phyloP scores from a whole-genome alignment of 92 coral and sea anemone genomes.

The Nematostella vectensis region DNA sequence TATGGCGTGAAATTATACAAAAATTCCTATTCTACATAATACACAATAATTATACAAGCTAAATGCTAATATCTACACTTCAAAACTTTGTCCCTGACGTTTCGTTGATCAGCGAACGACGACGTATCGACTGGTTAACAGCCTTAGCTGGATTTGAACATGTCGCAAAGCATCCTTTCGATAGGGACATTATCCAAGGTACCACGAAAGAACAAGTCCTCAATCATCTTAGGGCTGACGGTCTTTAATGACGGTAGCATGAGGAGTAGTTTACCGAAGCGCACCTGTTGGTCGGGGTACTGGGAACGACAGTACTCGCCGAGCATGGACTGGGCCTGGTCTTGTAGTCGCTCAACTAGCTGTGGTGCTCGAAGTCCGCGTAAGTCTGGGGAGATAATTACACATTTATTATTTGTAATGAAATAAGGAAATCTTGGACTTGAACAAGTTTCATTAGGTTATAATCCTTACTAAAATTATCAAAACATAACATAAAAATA shows the following conservation, averaged over 20 bases:
- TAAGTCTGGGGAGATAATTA: constrained; percentile 39
- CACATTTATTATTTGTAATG: neutral
- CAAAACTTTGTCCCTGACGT: too few relatives aligned
- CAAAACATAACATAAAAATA: too few relatives aligned
- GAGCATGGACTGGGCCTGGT: constrained; percentile 95
- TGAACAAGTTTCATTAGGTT: too few relatives aligned
- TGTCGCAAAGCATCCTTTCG: constrained; percentile 96
- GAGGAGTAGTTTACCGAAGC: constrained; percentile 88
- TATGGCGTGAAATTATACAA: too few relatives aligned
- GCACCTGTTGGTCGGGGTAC: constrained; percentile 73
- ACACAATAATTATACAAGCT: too few relatives aligned
- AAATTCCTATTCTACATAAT: too few relatives aligned
- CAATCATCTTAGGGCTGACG: constrained; percentile 91
- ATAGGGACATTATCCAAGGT: constrained; percentile 87
- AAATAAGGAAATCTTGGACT: too few relatives aligned
- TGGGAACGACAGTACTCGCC: constrained; percentile 92
- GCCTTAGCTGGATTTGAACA: constrained; percentile 75
- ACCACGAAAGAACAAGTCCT: constrained; percentile 90
- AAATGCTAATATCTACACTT: too few relatives aligned
- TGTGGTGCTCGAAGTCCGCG: constrained; percentile 98
- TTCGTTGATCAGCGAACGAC: too few relatives aligned
- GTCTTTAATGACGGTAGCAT: constrained; percentile 85
- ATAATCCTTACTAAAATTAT: too few relatives aligned
- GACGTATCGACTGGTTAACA: too few relatives aligned
- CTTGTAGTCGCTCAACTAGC: constrained; percentile 85